Percentiles rank a stretch among this genome's conserved stretches.
These are phyloP conservation scores for Limosa lapponica DNA, from an alignment of 2,797 vertebrate genomes.

Conservation along the genomic window DNA sequence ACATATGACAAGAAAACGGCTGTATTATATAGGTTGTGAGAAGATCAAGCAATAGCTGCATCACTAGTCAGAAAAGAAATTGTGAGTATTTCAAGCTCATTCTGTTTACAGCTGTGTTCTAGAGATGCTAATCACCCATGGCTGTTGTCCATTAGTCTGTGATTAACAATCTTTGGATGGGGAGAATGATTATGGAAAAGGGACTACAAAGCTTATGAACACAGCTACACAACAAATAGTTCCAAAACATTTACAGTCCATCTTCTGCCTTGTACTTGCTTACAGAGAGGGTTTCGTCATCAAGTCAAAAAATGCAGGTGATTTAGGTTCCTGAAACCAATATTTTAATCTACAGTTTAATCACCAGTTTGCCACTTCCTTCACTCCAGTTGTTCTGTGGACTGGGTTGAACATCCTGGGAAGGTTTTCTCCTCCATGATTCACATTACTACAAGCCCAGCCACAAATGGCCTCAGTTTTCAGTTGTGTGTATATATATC, in stretches of 20 bases:
- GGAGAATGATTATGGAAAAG: neutral
- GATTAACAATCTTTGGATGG: neutral
- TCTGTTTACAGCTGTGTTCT: neutral
- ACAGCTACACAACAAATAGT: neutral
- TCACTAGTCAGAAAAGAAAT: neutral
- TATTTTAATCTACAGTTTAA: neutral
- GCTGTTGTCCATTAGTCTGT: neutral
- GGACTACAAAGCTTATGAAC: neutral
- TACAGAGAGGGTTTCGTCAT: neutral
- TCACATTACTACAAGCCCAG: neutral
- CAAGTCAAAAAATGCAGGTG: neutral
- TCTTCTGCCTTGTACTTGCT: neutral
- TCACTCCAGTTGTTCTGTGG: neutral
- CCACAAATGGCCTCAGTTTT: neutral
- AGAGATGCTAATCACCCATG: neutral
- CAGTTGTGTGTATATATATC: neutral
- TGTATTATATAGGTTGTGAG: neutral
- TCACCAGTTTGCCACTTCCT: slow-evolving; percentile 14
- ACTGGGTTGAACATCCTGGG: neutral
- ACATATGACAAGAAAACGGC: neutral
- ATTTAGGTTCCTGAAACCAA: neutral
- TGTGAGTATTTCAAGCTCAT: neutral
- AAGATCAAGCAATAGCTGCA: neutral
- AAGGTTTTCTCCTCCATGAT: neutral
- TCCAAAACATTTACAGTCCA: neutral